phyloP scores from a whole-genome alignment of 1,140 invertebrate genomes.

The Oreohelix idahoensis region DNA sequence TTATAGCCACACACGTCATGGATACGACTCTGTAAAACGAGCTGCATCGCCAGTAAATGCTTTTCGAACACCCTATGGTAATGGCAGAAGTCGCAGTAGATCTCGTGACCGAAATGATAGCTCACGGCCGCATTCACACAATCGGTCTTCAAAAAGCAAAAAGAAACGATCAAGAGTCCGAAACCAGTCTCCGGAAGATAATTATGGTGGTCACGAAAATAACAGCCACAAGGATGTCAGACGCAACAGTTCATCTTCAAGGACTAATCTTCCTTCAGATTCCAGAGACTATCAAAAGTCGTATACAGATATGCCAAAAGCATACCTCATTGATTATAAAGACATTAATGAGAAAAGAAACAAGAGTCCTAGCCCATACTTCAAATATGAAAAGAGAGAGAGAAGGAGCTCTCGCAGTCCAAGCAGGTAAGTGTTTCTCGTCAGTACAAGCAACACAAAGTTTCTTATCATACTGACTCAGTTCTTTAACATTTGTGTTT shows the following conservation, averaged over 20 bases:
- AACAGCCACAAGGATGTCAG: not conserved
- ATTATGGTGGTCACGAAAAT: constrained; percentile 10
- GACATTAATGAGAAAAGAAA: constrained; percentile 12
- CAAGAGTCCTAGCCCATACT: constrained; percentile 49
- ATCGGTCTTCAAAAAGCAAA: constrained; percentile 46
- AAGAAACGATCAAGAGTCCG: constrained; percentile 47
- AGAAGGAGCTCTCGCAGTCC: constrained; percentile 26
- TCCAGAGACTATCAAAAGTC: constrained; percentile 41
- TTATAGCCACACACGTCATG: constrained; percentile 1
- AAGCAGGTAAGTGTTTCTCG: constrained; percentile 24
- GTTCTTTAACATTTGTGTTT: no score
- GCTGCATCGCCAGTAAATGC: constrained; percentile 59
- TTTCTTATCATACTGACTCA: no score
- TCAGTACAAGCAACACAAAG: no score
- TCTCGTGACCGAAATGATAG: constrained; percentile 54
- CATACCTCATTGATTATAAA: constrained; percentile 37
- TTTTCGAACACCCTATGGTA: constrained; percentile 55
- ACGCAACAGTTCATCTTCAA: not conserved
- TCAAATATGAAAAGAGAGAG: constrained; percentile 17
- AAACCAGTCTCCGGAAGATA: constrained; percentile 47
- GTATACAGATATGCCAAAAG: constrained; percentile 50
- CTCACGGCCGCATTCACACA: constrained; percentile 46
- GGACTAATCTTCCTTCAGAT: constrained; percentile 2
- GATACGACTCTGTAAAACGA: constrained; percentile 30
- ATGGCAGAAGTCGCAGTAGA: constrained; percentile 59